Conservation (phyloP, 2,888 invertebrate species). For the Elmis aenea region DNA sequence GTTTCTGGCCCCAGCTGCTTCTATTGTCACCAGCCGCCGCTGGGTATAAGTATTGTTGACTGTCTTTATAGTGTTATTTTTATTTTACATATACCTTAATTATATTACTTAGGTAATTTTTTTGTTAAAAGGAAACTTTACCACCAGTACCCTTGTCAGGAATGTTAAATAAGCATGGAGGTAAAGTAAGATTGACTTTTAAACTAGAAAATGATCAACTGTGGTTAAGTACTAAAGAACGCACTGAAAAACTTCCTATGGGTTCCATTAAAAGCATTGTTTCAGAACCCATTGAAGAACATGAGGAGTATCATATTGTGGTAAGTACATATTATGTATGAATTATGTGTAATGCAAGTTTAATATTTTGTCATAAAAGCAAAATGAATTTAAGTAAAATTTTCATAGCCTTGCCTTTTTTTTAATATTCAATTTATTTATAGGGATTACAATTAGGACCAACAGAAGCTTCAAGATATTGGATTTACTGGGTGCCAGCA, state of each 20-base stretch:
- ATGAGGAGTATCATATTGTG: constrained; percentile 88
- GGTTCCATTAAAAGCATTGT: constrained; percentile 78
- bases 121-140: constrained; percentile 61
- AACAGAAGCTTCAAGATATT: constrained; percentile 86
- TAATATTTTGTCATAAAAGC: too few species aligned
- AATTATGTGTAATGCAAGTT: background rate
- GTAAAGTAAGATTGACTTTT: constrained; percentile 86
- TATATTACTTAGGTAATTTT: too few species aligned
- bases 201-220: constrained; percentile 86
- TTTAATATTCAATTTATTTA: constrained; percentile 15
- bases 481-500: constrained; percentile 93
- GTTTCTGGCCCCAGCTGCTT: too few species aligned
- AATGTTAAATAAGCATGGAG: constrained; percentile 86
- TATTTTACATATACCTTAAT: too few species aligned
- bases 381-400: too few species aligned
- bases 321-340: constrained; percentile 49
- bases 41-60: too few species aligned
- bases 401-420: too few species aligned
- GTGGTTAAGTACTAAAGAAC: constrained; percentile 89
- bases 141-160: constrained; percentile 79
- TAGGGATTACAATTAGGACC: constrained; percentile 86
- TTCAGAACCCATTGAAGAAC: constrained; percentile 79
- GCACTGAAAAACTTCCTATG: constrained; percentile 89
- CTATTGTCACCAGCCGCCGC: too few species aligned
- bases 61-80: too few species aligned